Evolutionary conservation across 2,113 vertebrate species (phyloP), one percentile per base, ranked within the genome.

Genomic region (Lamprologus ornatipinnis): DNA sequence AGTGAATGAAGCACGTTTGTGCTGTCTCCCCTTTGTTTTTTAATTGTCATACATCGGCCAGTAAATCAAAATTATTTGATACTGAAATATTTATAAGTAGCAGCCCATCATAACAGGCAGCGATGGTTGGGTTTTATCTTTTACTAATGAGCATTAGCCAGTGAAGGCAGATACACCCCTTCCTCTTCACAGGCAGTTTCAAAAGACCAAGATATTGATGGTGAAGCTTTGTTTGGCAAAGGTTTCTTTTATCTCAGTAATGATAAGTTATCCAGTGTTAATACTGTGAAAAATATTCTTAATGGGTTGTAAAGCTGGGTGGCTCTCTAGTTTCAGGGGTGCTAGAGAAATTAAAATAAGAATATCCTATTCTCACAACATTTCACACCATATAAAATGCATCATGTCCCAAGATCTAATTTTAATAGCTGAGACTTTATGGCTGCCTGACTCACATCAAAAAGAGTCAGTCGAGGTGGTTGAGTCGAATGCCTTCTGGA

Each of bases 81-180:
- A 73, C 37, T 0, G 1, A 26, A 6, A 73, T 26, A 6, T 26
- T 15, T 23, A 6, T 3, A 45, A 45, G 1, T 17, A 0, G 40
- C 21, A 42, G n/a, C 21, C 13, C 13, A 73, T 47, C 21, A 17
- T 47, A 42, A 42, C 1, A 21, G 33, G 7, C 23, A 23, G n/a
- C 12, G n/a, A 65, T 65, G 2, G 5, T 4, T 23, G 65, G 65
- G 8, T 47, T 2, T 9, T 47, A 47, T 49, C 6, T 19, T 49
- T 78, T 49, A 28, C 70, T 19, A n/a, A 47, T 49, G 4, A 49
- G 15, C 2, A 5, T 47, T 42, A 75, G 14, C 23, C 4, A 28
- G 23, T 19, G 23, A 26, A 47, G 42, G 0, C 70, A 17, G 68
- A 75, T 1, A 1, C 26, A 49, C 42, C 3, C 10, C 26, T 19